Percentiles rank a stretch among this genome's conserved stretches.
Evolutionary conservation across 2,113 vertebrate species (phyloP).

Genomic region (Empidonax traillii): DNA sequence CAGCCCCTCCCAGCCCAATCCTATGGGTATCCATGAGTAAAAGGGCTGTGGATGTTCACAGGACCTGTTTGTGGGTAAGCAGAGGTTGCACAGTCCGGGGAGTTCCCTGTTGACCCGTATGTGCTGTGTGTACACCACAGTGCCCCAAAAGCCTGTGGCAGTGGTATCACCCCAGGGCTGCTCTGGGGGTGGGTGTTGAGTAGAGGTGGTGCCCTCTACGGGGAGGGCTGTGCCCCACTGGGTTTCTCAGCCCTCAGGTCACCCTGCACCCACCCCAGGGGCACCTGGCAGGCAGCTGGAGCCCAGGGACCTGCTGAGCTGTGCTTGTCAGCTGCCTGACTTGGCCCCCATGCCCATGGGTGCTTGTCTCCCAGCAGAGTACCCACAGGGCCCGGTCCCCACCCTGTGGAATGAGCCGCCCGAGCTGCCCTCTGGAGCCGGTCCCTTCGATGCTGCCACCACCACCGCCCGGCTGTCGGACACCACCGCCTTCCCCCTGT

Average conservation of each 20-base stretch:
- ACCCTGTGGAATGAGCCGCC: slow-evolving; percentile 84
- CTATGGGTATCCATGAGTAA: rapidly evolving
- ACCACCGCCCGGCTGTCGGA: slow-evolving; percentile 67
- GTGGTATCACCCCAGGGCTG: rapidly evolving
- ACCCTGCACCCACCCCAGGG: rapidly evolving
- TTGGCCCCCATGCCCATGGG: rapidly evolving
- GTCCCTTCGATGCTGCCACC: slow-evolving; percentile 76
- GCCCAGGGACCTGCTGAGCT: not conserved
- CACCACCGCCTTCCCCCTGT: slow-evolving; percentile 55
- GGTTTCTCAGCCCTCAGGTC: not conserved
- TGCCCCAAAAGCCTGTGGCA: not conserved
- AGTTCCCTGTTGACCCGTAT: not conserved
- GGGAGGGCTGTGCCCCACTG: not conserved
- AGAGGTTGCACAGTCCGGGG: rapidly evolving
- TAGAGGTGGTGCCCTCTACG: rapidly evolving
- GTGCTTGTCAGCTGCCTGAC: not conserved
- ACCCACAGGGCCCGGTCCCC: slow-evolving; percentile 64
- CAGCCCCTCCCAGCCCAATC: not conserved
- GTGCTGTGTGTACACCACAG: rapidly evolving
- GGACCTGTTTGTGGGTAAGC: rapidly evolving
- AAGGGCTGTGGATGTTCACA: not conserved
- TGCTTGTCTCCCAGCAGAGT: slow-evolving; percentile 66
- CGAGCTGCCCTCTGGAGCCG: slow-evolving; percentile 86
- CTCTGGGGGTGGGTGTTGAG: not conserved
- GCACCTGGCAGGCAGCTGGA: not conserved